Base-by-base conservation (phyloP, 2,797 vertebrate species). In the Hoplostethus atlanticus region DNA sequence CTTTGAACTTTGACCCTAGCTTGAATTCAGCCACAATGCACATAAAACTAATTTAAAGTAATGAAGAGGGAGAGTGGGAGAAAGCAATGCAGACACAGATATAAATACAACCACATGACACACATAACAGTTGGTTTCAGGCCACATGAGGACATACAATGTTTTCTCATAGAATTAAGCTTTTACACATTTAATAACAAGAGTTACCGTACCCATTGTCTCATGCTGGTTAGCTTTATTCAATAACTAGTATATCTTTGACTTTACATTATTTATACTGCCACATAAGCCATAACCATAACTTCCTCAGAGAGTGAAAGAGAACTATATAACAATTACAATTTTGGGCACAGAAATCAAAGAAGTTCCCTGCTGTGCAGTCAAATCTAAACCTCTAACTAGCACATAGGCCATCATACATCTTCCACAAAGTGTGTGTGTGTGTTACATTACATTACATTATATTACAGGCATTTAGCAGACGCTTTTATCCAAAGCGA, bases 191-290 rank as follows among this genome's bases (percentile, higher is more conserved):
- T 40, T 1, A 6, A 9, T 6, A 5, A 31, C 31, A 31, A 31
- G 31, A 5, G 4, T 34, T 34, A 34, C 34, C 34, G 34, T 34
- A 34, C 4, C 34, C 34, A 11, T 8, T 40, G 38, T 10, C 8
- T 42, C 10, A 11, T 11, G 9, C 10, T 42, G 8, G 62, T 64
- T 63, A 5, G 30, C 46, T 36, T 51, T 8, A 4, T 16, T 30
- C 3, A 36, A 10, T 11, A 9, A 11, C 10, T 8, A 36, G 11
- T 21, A n/a, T 15, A 3, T 52, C 40, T 47, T 25, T 47, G 46
- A 63, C 16, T 28, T 71, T 28, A 28, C 55, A 34, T 8, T 16
- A 30, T 38, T 47, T 59, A n/a, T 38, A 60, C 38, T 17, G 40
- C 28, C 40, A 66, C 17, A 55, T 38, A 17, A 48, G 10, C 1